Conservation (phyloP, 2,113 vertebrate genomes). For the mouse (Mus musculus) region GRCm39 chr10:39680001-39680500, state of each 20-base stretch:
- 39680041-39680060: neutral
- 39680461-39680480: neutral
- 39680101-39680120: conserved; percentile 24
- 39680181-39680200: neutral
- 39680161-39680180: conserved; percentile 50
- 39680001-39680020: neutral
- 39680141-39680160: neutral
- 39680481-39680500: neutral
- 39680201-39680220: conserved; percentile 35
- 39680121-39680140: conserved; percentile 46
- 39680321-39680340: neutral
- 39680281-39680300: neutral
- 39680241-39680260: neutral
- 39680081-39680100: neutral
- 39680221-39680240: neutral
- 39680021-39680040: neutral
- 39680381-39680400: conserved; percentile 17
- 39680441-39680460: neutral
- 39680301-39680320: neutral
- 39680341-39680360: neutral
- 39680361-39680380: neutral
- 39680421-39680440: neutral
- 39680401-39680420: neutral
- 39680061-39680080: neutral
- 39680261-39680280: conserved; percentile 1